These are phyloP conservation scores for Macrobrachium rosenbergii DNA, from an alignment of 1,140 invertebrate species.

Conservation along the genomic window DNA sequence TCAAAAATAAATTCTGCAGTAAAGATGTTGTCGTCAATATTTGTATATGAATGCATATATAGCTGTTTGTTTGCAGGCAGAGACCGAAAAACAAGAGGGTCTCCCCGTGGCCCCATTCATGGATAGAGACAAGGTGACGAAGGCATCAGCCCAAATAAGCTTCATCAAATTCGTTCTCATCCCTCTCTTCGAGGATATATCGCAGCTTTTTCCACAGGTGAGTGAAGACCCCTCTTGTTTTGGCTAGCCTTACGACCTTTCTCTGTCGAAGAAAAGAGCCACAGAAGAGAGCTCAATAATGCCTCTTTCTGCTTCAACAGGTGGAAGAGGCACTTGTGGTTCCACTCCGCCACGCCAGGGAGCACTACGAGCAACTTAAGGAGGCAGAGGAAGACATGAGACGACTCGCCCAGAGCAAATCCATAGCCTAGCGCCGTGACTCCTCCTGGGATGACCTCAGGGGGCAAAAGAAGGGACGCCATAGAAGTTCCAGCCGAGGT, in stretches of 20 bases:
- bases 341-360: constrained; percentile 77
- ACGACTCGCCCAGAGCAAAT: constrained; percentile 11
- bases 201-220: constrained; percentile 79
- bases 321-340: constrained; percentile 75
- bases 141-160: constrained; percentile 86
- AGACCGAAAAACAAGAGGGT: constrained; percentile 86
- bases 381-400: constrained; percentile 71
- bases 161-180: constrained; percentile 88
- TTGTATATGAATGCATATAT: not conserved
- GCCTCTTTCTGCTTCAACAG: not conserved
- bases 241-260: not conserved
- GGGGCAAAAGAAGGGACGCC: not conserved
- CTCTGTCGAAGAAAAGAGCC: not conserved
- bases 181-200: constrained; percentile 83
- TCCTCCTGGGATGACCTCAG: not conserved
- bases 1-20: too few relatives aligned
- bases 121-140: constrained; percentile 89
- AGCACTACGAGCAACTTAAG: constrained; percentile 78
- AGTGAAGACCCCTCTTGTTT: constrained; percentile 74
- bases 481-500: not conserved
- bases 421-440: not conserved
- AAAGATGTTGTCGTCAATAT: not conserved
- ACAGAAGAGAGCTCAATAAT: not conserved
- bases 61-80: constrained; percentile 67
- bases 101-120: constrained; percentile 89